Conservation (phyloP, 2,888 invertebrate genomes). For the Cremastinae sp. region DNA sequence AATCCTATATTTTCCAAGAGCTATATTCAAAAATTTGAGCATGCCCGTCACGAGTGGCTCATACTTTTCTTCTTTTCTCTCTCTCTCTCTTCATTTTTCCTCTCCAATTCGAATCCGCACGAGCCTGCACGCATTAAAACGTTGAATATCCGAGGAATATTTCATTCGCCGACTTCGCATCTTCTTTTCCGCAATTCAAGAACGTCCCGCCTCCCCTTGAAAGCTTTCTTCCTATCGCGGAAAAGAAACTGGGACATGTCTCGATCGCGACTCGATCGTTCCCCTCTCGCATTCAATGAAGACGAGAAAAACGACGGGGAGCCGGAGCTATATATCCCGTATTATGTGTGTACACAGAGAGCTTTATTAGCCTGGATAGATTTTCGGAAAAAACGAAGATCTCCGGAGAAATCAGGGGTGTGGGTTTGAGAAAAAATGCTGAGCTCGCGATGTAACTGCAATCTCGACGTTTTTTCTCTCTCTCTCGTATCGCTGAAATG, state of each 20-base stretch:
- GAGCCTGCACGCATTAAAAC: background rate
- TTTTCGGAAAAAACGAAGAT: slow-evolving; percentile 33
- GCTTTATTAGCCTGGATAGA: slow-evolving; percentile 34
- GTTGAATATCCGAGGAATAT: slow-evolving; percentile 18
- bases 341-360: slow-evolving; percentile 12
- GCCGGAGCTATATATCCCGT: background rate
- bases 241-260: slow-evolving; percentile 29
- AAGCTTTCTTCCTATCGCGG: slow-evolving; percentile 14
- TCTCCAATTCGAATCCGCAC: slow-evolving; percentile 1
- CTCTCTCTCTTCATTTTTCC: background rate
- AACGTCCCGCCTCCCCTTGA: slow-evolving; percentile 5
- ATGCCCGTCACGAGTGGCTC: slow-evolving; percentile 35
- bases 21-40: slow-evolving; percentile 51
- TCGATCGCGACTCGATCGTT: slow-evolving; percentile 16
- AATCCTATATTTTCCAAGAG: slow-evolving; percentile 18
- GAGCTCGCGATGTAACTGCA: slow-evolving; percentile 30
- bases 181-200: background rate
- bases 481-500: slow-evolving; percentile 16
- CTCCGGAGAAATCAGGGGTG: background rate
- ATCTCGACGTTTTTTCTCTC: slow-evolving; percentile 36
- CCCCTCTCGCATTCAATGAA: slow-evolving; percentile 19
- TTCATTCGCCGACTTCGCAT: slow-evolving; percentile 27
- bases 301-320: slow-evolving; percentile 2
- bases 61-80: slow-evolving; percentile 30
- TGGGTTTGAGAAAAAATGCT: slow-evolving; percentile 27